Evolutionary conservation across 2,888 invertebrate genomes (phyloP).

Genomic region (Scelioninae gen. 2): DNA sequence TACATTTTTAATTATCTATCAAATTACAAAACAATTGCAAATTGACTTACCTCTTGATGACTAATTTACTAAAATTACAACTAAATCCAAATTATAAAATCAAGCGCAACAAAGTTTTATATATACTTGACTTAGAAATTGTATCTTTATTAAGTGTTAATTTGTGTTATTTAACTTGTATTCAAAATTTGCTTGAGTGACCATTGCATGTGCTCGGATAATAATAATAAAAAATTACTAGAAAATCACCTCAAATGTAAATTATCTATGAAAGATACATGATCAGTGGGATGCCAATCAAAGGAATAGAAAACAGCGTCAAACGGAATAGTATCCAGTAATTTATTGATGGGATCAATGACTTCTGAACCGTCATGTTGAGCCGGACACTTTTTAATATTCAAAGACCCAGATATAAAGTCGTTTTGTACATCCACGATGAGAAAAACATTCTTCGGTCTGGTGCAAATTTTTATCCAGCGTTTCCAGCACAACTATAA

Average conservation of each 20-base stretch:
- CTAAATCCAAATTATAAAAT: too few relatives aligned
- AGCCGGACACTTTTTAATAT: slow-evolving; percentile 94
- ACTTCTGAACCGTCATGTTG: slow-evolving; percentile 94
- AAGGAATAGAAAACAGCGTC: slow-evolving; percentile 94
- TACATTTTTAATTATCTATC: too few relatives aligned
- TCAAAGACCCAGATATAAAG: slow-evolving; percentile 95
- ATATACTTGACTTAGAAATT: too few relatives aligned
- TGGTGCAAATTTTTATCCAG: slow-evolving; percentile 87
- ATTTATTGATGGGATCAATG: slow-evolving; percentile 91
- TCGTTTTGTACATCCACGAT: slow-evolving; percentile 99
- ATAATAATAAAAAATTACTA: too few relatives aligned
- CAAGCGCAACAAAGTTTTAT: too few relatives aligned
- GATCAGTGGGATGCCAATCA: slow-evolving; percentile 98
- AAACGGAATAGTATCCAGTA: slow-evolving; percentile 88
- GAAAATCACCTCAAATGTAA: slow-evolving; percentile 76
- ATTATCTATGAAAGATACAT: slow-evolving; percentile 97
- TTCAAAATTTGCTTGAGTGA: too few relatives aligned
- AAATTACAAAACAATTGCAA: too few relatives aligned
- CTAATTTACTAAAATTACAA: too few relatives aligned
- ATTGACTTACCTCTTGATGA: too few relatives aligned
- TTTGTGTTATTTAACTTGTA: too few relatives aligned
- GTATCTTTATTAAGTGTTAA: too few relatives aligned
- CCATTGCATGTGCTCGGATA: too few relatives aligned
- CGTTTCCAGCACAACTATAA: slow-evolving; percentile 87
- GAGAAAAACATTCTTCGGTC: slow-evolving; percentile 91